Evolutionary conservation across 2,888 invertebrate genomes (phyloP), one percentile per base, ranked within the genome.

Genomic region (Philopedon plagiatum): DNA sequence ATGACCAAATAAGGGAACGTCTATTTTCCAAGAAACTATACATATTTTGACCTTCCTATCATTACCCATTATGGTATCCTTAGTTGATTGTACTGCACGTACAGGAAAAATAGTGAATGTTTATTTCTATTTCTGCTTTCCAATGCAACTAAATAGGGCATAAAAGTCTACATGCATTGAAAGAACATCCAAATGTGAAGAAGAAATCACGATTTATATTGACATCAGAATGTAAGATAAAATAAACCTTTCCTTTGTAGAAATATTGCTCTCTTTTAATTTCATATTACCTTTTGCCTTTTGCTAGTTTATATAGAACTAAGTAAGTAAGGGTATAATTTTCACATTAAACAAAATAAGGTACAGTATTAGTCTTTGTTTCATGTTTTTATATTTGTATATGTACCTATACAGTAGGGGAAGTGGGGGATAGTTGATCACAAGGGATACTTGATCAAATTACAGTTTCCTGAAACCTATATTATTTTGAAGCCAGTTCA

Each of bases 191-290:
- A 77, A 84, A 85, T 74, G 91, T 91, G 86, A 92, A 92, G 90
- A 92, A 92, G 90, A 92, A 92, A 89, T 91, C 91, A 87, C 93
- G 93, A 91, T 91, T 94, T 87, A 93, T 93, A 90, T 93, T 93
- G 89, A 92, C 21, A 19, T 44, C 61, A 18, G 19, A 39, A 13
- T 44, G 15, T 39, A 58, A 61, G 15, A 44, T 39, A 41, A 21
- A 15, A 34, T 15, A 39, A 39, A 39, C 1, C n/a, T 15, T 15
- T 15, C n/a, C 15, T n/a, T n/a, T n/a, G 2, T 15, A n/a, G 13
- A 39, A n/a, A 39, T 39, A 39, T 39, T 39, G 39, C 39, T 39
- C n/a, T 13, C 13, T 39, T 44, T 44, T 9, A 44, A 15, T 41
- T 44, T 19, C 19, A 8, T 44, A 19, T 19, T 19, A 44, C 5